A percentile compares a stretch with the other conserved stretches of the same genome.
These are phyloP conservation scores for Xestia sexstrigata DNA, from an alignment of 2,888 invertebrate genomes.

Conservation along the genomic window DNA sequence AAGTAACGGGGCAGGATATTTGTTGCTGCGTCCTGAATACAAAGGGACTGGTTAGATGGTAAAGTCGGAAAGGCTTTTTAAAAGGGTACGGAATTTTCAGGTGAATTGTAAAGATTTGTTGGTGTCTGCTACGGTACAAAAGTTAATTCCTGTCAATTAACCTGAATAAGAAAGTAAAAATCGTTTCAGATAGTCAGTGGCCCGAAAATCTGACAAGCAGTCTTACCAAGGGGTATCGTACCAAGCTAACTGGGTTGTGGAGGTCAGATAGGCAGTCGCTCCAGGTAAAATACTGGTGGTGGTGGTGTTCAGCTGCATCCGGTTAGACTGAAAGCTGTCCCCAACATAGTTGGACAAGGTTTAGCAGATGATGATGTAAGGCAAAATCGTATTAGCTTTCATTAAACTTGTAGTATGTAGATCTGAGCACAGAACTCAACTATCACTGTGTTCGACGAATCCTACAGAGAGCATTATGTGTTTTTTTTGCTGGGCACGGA, in stretches of 20 bases:
- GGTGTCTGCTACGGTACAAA: not conserved
- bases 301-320: too few species aligned
- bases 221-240: too few species aligned
- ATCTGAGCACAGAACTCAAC: not conserved
- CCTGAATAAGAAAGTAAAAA: not conserved
- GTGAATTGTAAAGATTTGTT: conserved; percentile 3
- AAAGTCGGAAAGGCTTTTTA: conserved; percentile 28
- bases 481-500: not conserved
- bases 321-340: too few species aligned
- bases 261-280: too few species aligned
- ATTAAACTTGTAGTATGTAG: not conserved
- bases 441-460: not conserved
- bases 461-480: not conserved
- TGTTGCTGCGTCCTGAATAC: conserved; percentile 78
- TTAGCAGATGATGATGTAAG: too few species aligned
- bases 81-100: conserved; percentile 5
- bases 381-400: not conserved
- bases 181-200: too few species aligned
- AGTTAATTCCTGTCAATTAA: not conserved
- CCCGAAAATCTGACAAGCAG: too few species aligned
- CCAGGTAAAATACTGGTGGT: too few species aligned
- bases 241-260: too few species aligned
- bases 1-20: conserved; percentile 75
- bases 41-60: conserved; percentile 58
- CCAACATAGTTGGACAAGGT: too few species aligned